Conservation (phyloP, 2,888 invertebrate genomes). For the Hypomecis punctinalis region DNA sequence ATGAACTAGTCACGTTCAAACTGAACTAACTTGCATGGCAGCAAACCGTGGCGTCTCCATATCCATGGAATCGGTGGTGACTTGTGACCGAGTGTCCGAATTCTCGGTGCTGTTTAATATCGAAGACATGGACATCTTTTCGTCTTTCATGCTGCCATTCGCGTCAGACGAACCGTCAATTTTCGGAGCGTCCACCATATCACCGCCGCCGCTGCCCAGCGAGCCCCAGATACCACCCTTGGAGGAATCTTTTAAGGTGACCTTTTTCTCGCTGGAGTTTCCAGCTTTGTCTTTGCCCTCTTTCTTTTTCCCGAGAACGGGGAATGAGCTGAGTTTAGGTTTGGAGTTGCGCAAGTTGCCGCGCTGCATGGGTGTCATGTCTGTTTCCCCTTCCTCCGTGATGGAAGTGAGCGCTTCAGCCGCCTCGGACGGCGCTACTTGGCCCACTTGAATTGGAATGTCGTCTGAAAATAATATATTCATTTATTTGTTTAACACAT, state of each 20-base stretch:
- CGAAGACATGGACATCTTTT: constrained; percentile 76
- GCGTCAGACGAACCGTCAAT: constrained; percentile 69
- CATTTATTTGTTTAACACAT: too few species aligned
- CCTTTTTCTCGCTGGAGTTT: constrained; percentile 72
- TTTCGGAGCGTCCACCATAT: constrained; percentile 78
- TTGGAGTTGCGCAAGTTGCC: constrained; percentile 82
- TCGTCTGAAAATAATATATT: constrained; percentile 86
- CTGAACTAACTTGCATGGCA: constrained; percentile 87
- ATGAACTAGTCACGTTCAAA: constrained; percentile 48
- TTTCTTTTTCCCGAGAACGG: constrained; percentile 87
- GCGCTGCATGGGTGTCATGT: constrained; percentile 79
- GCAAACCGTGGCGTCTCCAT: constrained; percentile 81
- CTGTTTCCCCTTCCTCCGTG: constrained; percentile 87
- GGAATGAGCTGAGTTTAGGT: constrained; percentile 86
- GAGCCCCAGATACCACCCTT: constrained; percentile 81
- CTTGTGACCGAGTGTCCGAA: constrained; percentile 80
- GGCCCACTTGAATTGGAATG: constrained; percentile 93
- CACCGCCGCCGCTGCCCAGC: constrained; percentile 77
- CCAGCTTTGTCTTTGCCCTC: constrained; percentile 79
- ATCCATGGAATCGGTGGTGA: constrained; percentile 80
- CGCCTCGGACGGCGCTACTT: constrained; percentile 85
- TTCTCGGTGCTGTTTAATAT: constrained; percentile 73
- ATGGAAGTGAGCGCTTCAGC: constrained; percentile 87
- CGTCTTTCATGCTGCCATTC: constrained; percentile 79
- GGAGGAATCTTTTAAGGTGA: constrained; percentile 74